phyloP scores from a whole-genome alignment of 2,113 vertebrate species.

The Solenodon paradoxus region DNA sequence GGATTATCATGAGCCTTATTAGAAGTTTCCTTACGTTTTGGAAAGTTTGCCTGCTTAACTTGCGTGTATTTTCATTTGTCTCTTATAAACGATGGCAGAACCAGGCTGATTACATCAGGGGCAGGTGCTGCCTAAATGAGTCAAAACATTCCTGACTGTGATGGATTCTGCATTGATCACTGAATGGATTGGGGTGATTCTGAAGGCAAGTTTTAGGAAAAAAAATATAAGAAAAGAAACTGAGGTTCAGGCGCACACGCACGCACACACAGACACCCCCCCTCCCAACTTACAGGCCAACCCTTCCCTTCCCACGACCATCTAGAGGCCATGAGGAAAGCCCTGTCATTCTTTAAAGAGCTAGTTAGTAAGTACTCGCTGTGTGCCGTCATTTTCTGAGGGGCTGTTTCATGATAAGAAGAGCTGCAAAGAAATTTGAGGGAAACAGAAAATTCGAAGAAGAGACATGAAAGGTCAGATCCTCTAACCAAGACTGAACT shows the following conservation, averaged over 20 bases:
- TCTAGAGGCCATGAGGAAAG: too few species aligned
- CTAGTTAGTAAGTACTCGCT: not conserved
- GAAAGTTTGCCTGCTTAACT: not conserved
- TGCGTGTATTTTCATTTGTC: not conserved
- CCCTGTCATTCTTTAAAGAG: not conserved
- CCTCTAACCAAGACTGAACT: not conserved
- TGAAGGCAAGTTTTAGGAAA: not conserved
- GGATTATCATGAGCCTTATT: not conserved
- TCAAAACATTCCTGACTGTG: not conserved
- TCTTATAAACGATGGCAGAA: not conserved
- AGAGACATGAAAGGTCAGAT: not conserved
- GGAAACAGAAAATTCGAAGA: not conserved
- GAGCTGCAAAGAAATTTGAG: not conserved
- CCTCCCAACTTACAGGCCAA: not conserved
- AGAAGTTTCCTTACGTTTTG: not conserved
- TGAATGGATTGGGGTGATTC: not conserved
- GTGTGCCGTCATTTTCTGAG: not conserved
- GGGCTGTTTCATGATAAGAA: not conserved
- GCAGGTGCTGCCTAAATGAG: not conserved
- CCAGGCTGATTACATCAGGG: not conserved
- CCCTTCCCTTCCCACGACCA: fast-evolving
- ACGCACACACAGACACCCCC: too few species aligned
- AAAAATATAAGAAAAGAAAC: not conserved
- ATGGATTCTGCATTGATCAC: not conserved
- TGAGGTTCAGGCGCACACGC: not conserved